phyloP scores from a whole-genome alignment of 2,797 vertebrate genomes.

The Dicrostonyx torquatus region DNA sequence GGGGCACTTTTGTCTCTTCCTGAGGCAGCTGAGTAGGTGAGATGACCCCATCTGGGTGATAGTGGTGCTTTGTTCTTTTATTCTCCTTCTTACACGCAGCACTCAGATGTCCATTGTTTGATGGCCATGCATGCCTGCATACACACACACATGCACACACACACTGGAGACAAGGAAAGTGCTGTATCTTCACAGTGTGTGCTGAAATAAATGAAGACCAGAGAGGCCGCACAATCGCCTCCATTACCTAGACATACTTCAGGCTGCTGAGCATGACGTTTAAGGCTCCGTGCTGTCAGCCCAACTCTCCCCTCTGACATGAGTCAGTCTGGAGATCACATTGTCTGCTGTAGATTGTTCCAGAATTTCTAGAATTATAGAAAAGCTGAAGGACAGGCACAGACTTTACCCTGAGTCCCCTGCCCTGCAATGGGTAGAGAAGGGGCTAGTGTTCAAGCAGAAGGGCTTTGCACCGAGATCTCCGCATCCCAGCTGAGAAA shows the following conservation, averaged over 20 bases:
- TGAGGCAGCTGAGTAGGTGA: not conserved
- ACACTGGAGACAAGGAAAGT: not conserved
- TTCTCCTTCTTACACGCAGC: not conserved
- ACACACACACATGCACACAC: not conserved
- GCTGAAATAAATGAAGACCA: not conserved
- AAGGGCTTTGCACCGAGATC: not conserved
- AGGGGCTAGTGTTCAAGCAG: not conserved
- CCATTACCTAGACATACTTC: not conserved
- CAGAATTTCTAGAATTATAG: not conserved
- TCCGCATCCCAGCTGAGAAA: not conserved
- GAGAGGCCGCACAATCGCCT: not conserved
- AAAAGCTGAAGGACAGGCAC: not conserved
- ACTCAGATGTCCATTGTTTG: not conserved
- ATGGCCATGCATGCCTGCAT: not conserved
- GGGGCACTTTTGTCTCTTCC: not conserved
- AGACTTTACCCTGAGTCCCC: not conserved
- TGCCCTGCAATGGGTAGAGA: not conserved
- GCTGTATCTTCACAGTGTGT: not conserved
- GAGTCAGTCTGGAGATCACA: not conserved
- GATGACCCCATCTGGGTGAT: not conserved
- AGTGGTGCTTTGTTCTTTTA: not conserved
- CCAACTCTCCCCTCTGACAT: not conserved
- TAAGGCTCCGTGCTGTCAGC: not conserved
- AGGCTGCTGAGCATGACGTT: not conserved
- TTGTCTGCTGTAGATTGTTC: not conserved